Conservation (phyloP, 2,797 vertebrate genomes). For the Sparidentex hasta region DNA sequence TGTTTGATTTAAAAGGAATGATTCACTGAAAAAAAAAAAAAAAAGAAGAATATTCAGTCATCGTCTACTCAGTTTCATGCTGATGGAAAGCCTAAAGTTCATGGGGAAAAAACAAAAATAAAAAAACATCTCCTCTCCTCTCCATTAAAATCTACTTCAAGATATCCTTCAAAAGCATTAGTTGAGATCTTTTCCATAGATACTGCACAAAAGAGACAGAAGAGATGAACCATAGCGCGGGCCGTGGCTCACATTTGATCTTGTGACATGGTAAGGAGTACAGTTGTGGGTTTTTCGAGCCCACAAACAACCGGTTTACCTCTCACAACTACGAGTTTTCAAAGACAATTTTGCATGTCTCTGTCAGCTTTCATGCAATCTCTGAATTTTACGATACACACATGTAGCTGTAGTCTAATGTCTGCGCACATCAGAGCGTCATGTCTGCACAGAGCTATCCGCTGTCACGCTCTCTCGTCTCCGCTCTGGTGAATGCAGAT, state of each 20-base stretch:
- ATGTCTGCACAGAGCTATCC: conserved; percentile 24
- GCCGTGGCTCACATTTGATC: conserved; percentile 14
- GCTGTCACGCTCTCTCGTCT: conserved; percentile 61
- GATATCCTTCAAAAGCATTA: neutral
- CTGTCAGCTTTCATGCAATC: conserved; percentile 7
- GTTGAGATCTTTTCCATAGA: neutral
- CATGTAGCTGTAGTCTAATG: neutral
- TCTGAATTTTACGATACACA: conserved; percentile 10
- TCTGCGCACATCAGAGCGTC: conserved; percentile 2
- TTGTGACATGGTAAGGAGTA: conserved; percentile 14
- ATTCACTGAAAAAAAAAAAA: too few species aligned
- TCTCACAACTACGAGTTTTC: conserved; percentile 12
- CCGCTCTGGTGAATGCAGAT: conserved; percentile 75
- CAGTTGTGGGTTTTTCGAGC: conserved; percentile 15
- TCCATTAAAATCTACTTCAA: neutral
- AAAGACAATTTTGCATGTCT: neutral
- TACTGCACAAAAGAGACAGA: conserved; percentile 10
- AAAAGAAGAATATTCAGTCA: too few species aligned
- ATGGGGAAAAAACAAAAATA: too few species aligned
- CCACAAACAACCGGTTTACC: conserved; percentile 28
- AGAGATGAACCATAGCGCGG: conserved; percentile 19
- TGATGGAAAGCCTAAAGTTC: too few species aligned
- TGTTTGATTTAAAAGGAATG: neutral
- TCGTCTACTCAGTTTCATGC: too few species aligned
- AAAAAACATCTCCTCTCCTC: neutral